Base-by-base conservation (phyloP, 2,888 invertebrate species). In the Syrphus vitripennis region DNA sequence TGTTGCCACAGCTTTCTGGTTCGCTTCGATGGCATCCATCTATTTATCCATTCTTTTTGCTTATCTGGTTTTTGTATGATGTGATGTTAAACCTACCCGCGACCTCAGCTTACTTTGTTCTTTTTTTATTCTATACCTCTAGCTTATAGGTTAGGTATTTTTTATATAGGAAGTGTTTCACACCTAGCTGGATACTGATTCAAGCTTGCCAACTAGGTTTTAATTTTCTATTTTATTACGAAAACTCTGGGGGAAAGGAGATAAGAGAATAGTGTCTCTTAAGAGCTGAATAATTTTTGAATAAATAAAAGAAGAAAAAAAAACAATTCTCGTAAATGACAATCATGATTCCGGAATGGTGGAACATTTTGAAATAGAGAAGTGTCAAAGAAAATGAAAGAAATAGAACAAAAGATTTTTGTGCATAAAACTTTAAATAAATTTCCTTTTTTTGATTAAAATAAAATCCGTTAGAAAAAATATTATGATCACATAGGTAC, bases 141-240 rank as follows among this genome's bases (percentile, higher is more conserved):
- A n/a, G 14, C 24, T 61, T 61, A 61, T 26, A n/a, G n/a, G 4
- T 40, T n/a, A n/a, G n/a, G n/a, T n/a, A n/a, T n/a, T 24, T 4
- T 40, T 61, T 24, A 21, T 26, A 16, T 61, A n/a, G n/a, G n/a
- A n/a, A n/a, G 9, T 40, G 0, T 40, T 61, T 26, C 61, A n/a
- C 61, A 61, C 40, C 40, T 61, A 14, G 14, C 16, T n/a, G 29
- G n/a, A 29, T n/a, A 9, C 24, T 10, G 24, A 16, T 1, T 12
- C 63, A 63, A 16, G 42, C 42, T 65, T 65, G 45, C 63, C 63
- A 65, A 65, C 63, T 65, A 1, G 24, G 61, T 21, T 61, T 29
- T 16, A 29, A 4, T 2, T 29, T 55, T 29, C 9, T 29, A 24
- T 24, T 50, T n/a, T 12, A 48, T n/a, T 14, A 7, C 21, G 1